Evolutionary conservation across 2,888 invertebrate genomes (phyloP), one percentile per base, ranked within the genome.

Genomic region (Pediacus dermestoides): DNA sequence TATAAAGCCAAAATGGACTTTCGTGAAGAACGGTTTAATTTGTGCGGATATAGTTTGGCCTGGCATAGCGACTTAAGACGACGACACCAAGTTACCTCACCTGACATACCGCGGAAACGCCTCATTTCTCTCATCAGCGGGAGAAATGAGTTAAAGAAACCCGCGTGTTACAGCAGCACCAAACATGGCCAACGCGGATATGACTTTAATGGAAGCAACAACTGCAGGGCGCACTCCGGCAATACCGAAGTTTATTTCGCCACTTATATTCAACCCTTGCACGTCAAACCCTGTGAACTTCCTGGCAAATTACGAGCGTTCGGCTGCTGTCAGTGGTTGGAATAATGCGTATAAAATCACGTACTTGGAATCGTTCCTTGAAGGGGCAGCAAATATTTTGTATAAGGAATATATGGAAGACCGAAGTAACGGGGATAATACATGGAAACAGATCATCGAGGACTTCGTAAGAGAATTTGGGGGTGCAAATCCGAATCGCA

Each of bases 191-290:
- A n/a, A n/a, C n/a, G n/a, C n/a, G n/a, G n/a, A n/a, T n/a, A n/a
- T n/a, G n/a, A n/a, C n/a, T n/a, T n/a, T n/a, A n/a, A n/a, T n/a
- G n/a, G n/a, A n/a, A n/a, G n/a, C n/a, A n/a, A n/a, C n/a, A n/a
- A n/a, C n/a, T n/a, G n/a, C n/a, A n/a, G n/a, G n/a, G n/a, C 13
- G 8, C n/a, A 27, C 23, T 6, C 18, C 32, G 21, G 38, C 33
- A 2, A 26, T 14, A 11, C 33, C 38, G 11, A 32, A 32, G 11
- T 39, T 34, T 11, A 33, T 39, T n/a, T 34, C 34, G 7, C 38
- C 33, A 12, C 39, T 28, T 10, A 39, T 23, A 2, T 39, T 34
- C 30, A 28, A 39, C 16, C 34, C 39, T 9, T n/a, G 33, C 10
- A 27, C 16, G 39, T 16, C n/a, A 26, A n/a, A n/a, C n/a, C n/a